Conservation (phyloP, 2,797 vertebrate species). For the Notolabrus celidotus region DNA sequence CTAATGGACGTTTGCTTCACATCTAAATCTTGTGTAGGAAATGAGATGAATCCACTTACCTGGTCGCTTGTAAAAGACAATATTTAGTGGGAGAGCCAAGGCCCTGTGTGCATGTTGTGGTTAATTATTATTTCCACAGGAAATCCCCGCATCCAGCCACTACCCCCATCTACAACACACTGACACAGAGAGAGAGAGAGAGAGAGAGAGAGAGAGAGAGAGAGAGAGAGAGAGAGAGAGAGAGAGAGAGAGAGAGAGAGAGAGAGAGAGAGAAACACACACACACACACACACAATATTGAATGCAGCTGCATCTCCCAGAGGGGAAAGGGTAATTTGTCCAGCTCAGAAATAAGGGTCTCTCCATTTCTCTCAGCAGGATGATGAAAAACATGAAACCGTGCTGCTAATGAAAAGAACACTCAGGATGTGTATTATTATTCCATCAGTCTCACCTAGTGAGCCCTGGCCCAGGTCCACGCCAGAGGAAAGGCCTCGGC, state of each 20-base stretch:
- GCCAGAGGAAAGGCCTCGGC: constrained; percentile 89
- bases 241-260: too few species aligned
- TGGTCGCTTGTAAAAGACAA: constrained; percentile 77
- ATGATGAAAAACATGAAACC: constrained; percentile 98
- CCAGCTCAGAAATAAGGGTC: constrained; percentile 91
- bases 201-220: too few species aligned
- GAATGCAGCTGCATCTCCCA: constrained; percentile 93
- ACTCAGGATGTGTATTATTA: constrained; percentile 99
- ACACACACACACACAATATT: constrained; percentile 81
- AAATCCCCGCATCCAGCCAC: constrained; percentile 81
- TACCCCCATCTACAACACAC: constrained; percentile 63
- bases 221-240: too few species aligned
- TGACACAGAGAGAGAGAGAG: constrained; percentile 42
- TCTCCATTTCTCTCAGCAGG: constrained; percentile 97
- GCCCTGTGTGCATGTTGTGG: constrained; percentile 88
- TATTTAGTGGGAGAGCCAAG: constrained; percentile 78
- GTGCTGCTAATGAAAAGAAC: constrained; percentile 98
- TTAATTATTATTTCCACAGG: constrained; percentile 98
- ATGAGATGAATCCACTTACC: constrained; percentile 86
- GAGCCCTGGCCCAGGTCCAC: constrained; percentile 91
- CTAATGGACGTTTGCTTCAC: constrained; percentile 83
- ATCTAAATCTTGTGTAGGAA: constrained; percentile 85
- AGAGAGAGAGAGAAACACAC: constrained; percentile 39
- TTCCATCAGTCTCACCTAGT: constrained; percentile 99
- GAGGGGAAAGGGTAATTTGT: constrained; percentile 90